These are phyloP conservation scores for Thripadectes ignobilis DNA, from an alignment of 2,797 vertebrate species.

Conservation along the genomic window DNA sequence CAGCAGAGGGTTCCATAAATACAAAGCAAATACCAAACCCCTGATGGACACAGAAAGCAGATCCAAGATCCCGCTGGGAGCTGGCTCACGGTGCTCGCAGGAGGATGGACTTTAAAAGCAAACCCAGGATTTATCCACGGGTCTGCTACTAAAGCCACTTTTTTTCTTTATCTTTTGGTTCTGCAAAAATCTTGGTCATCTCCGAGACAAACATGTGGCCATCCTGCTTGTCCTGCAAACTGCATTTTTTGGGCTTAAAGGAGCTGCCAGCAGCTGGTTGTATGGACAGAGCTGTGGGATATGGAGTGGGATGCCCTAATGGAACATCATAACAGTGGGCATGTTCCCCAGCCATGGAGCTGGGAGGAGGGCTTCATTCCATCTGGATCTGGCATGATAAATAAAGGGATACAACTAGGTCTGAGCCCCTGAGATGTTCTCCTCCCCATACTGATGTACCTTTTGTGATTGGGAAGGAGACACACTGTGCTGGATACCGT, in stretches of 20 bases:
- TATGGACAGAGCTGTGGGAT: neutral
- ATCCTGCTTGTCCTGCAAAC: neutral
- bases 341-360: neutral
- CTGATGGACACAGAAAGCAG: slow-evolving; percentile 13
- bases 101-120: slow-evolving; percentile 25
- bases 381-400: neutral
- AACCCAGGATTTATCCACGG: neutral
- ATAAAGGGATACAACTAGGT: neutral
- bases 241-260: neutral
- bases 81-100: neutral
- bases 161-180: neutral
- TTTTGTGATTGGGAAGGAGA: neutral
- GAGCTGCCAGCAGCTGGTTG: neutral
- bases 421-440: neutral
- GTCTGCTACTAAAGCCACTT: neutral
- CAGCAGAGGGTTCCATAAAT: slow-evolving; percentile 37
- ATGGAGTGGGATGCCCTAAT: neutral
- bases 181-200: neutral
- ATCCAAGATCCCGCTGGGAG: slow-evolving; percentile 25
- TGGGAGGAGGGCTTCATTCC: neutral
- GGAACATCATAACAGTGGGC: neutral
- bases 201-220: neutral
- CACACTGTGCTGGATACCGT: neutral
- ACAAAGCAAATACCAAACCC: slow-evolving; percentile 37
- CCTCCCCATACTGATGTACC: neutral